Evolutionary conservation across 2,113 vertebrate species (phyloP).

Genomic region (Microtus pennsylvanicus): DNA sequence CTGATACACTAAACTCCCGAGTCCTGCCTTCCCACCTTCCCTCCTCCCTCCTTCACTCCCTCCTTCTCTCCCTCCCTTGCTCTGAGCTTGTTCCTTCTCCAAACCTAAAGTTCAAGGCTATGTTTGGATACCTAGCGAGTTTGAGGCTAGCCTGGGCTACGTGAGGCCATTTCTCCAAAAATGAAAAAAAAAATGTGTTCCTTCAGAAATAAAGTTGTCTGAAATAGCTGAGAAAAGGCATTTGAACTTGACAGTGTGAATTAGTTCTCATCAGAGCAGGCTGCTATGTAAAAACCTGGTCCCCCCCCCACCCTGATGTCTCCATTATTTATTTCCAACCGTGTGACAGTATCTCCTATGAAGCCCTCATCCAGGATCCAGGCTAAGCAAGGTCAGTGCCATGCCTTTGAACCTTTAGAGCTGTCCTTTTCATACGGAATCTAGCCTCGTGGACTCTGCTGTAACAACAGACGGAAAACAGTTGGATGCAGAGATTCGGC

Average conservation of each 20-base stretch:
- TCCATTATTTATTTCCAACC: background rate
- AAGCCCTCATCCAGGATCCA: background rate
- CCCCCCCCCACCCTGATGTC: background rate
- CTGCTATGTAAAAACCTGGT: background rate
- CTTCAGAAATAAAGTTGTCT: background rate
- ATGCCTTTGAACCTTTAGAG: background rate
- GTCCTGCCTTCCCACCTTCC: background rate
- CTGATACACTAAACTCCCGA: background rate
- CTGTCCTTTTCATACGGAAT: background rate
- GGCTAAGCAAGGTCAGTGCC: background rate
- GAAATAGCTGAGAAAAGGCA: background rate
- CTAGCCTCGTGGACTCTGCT: background rate
- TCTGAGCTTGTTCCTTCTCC: background rate
- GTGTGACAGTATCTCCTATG: background rate
- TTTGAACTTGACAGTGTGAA: background rate
- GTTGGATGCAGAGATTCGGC: background rate
- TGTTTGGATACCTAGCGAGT: background rate
- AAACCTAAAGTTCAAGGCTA: background rate
- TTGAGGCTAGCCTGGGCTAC: background rate
- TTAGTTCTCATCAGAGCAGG: background rate
- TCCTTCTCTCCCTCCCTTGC: background rate
- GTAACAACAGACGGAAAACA: background rate
- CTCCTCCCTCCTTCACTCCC: background rate
- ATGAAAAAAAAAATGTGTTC: background rate
- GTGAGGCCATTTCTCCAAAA: background rate